These are phyloP conservation scores for Drosophila picticornis DNA, from an alignment of 2,888 invertebrate genomes.

Conservation along the genomic window DNA sequence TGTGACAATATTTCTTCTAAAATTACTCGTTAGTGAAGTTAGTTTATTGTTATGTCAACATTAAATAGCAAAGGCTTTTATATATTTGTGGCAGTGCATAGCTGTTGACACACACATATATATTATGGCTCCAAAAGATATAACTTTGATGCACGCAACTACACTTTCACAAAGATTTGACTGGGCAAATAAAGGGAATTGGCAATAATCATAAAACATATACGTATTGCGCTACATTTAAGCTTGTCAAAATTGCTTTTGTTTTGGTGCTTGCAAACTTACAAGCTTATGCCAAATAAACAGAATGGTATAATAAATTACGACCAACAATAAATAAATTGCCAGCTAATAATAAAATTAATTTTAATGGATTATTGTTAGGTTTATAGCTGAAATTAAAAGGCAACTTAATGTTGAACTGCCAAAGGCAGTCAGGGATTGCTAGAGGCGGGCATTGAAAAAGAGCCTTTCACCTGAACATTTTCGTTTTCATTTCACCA, in stretches of 20 bases:
- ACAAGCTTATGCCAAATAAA: not conserved
- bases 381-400: conserved; percentile 30
- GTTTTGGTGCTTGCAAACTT: not conserved
- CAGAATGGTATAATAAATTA: not conserved
- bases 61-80: too few species aligned
- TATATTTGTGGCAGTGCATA: too few species aligned
- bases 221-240: not conserved
- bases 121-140: not conserved
- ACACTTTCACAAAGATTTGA: not conserved
- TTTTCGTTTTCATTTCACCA: conserved; percentile 48
- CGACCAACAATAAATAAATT: not conserved
- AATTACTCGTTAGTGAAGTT: not conserved
- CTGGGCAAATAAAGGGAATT: not conserved
- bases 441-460: conserved; percentile 17
- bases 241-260: not conserved
- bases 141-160: not conserved
- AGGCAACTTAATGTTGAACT: conserved; percentile 10
- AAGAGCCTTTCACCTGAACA: conserved; percentile 50
- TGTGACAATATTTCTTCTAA: not conserved
- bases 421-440: conserved; percentile 39
- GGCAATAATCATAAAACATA: not conserved
- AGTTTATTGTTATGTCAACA: not conserved
- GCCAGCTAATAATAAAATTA: conserved; percentile 11
- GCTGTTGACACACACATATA: too few species aligned
- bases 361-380: conserved; percentile 21